These are phyloP conservation scores for Erebia epiphron DNA, from an alignment of 2,888 invertebrate genomes.

Conservation along the genomic window DNA sequence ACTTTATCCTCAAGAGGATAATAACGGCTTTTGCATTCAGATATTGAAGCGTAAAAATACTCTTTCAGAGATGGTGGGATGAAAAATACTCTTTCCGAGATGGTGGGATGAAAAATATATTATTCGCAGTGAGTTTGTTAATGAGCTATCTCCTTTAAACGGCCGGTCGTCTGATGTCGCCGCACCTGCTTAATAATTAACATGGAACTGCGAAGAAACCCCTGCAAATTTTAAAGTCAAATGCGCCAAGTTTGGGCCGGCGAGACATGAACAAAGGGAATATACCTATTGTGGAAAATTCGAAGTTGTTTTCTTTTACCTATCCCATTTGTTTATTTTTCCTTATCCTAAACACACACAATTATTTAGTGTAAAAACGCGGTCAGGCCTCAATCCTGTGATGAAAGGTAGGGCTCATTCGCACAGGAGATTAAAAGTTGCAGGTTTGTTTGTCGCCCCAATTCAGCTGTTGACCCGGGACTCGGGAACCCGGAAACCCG, in stretches of 20 bases:
- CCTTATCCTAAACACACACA: slow-evolving; percentile 48
- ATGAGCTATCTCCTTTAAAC: slow-evolving; percentile 40
- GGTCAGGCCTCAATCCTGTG: slow-evolving; percentile 25
- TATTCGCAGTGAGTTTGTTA: slow-evolving; percentile 44
- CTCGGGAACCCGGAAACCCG: too few species aligned
- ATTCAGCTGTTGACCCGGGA: background rate
- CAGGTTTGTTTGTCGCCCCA: background rate
- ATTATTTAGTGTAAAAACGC: slow-evolving; percentile 40
- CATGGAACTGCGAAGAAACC: slow-evolving; percentile 59
- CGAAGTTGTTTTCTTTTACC: slow-evolving; percentile 40
- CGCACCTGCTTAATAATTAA: slow-evolving; percentile 68
- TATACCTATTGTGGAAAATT: slow-evolving; percentile 34
- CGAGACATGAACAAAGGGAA: slow-evolving; percentile 45
- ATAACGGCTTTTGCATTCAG: too few species aligned
- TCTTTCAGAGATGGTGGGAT: too few species aligned
- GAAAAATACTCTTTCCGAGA: too few species aligned
- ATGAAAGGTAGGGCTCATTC: background rate
- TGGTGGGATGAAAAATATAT: too few species aligned
- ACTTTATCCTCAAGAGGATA: too few species aligned
- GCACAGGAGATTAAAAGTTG: background rate
- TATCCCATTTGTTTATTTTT: slow-evolving; percentile 43
- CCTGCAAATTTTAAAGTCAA: slow-evolving; percentile 75
- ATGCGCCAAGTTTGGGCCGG: slow-evolving; percentile 58
- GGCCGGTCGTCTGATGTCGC: slow-evolving; percentile 60
- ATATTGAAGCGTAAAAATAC: too few species aligned